Percentiles rank a stretch among this genome's conserved stretches.
Conservation (phyloP, 2,888 invertebrate species). For the Gasteruption jaculator region DNA sequence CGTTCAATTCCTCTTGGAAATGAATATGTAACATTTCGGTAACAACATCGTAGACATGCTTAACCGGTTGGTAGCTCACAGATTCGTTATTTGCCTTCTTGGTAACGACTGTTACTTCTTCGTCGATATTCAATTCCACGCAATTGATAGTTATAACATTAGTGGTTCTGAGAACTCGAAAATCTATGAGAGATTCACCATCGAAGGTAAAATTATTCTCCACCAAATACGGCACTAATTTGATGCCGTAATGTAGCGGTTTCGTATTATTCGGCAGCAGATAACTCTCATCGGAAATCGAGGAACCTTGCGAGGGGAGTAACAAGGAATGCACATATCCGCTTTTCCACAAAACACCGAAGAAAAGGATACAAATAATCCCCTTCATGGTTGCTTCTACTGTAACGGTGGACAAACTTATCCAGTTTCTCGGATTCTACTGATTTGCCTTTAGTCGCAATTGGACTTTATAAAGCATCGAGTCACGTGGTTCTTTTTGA, state of each 20-base stretch:
- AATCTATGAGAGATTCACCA: conserved; percentile 20
- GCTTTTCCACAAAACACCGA: no score
- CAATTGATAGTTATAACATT: conserved; percentile 19
- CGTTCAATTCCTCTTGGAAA: not conserved
- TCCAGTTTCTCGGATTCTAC: no score
- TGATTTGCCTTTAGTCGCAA: no score
- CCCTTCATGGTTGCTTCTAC: no score
- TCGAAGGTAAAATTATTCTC: conserved; percentile 30
- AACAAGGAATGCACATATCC: no score
- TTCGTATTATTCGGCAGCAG: conserved; percentile 54
- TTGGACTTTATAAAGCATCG: no score
- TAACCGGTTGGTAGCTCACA: not conserved
- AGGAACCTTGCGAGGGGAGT: no score
- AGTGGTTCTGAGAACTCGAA: conserved; percentile 12
- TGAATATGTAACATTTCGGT: conserved; percentile 19
- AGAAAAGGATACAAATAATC: no score
- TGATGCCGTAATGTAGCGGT: conserved; percentile 56
- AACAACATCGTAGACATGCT: conserved; percentile 12
- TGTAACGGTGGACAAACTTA: no score
- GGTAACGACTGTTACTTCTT: conserved; percentile 3
- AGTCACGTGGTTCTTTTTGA: no score
- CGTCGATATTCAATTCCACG: conserved; percentile 15
- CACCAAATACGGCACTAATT: conserved; percentile 53
- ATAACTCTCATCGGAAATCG: no score
- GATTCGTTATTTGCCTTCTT: not conserved